phyloP scores from a whole-genome alignment of 2,113 vertebrate genomes.

The Chloropsis cyanopogon region DNA sequence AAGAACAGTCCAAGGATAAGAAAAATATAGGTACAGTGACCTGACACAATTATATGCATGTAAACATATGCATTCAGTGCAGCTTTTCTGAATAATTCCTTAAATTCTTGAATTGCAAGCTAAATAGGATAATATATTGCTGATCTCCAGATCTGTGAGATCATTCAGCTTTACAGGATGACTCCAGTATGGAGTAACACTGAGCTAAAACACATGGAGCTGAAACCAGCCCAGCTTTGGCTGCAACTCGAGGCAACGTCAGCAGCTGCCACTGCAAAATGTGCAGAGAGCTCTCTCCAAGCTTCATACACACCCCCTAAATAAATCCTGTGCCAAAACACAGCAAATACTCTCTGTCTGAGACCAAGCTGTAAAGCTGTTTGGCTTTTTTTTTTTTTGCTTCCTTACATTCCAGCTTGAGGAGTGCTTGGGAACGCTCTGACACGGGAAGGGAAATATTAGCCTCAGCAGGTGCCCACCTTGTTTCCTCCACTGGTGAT shows the following conservation, averaged over 20 bases:
- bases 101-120: not conserved
- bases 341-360: not conserved
- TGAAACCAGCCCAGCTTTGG: not conserved
- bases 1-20: not conserved
- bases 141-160: not conserved
- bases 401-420: not conserved
- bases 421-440: not conserved
- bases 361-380: not conserved
- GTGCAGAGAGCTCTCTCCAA: not conserved
- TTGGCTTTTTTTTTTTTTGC: too few species aligned
- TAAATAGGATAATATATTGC: rapidly evolving
- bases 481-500: not conserved
- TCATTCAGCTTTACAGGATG: not conserved
- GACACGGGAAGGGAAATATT: rapidly evolving
- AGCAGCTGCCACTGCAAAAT: not conserved
- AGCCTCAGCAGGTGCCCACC: not conserved
- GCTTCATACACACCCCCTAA: not conserved
- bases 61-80: not conserved
- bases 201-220: not conserved
- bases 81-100: not conserved
- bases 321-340: not conserved
- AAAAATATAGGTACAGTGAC: not conserved
- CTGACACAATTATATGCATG: not conserved
- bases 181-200: not conserved
- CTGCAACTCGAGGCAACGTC: not conserved